Evolutionary conservation across 2,113 vertebrate species (phyloP).

Genomic region (Promerops cafer): DNA sequence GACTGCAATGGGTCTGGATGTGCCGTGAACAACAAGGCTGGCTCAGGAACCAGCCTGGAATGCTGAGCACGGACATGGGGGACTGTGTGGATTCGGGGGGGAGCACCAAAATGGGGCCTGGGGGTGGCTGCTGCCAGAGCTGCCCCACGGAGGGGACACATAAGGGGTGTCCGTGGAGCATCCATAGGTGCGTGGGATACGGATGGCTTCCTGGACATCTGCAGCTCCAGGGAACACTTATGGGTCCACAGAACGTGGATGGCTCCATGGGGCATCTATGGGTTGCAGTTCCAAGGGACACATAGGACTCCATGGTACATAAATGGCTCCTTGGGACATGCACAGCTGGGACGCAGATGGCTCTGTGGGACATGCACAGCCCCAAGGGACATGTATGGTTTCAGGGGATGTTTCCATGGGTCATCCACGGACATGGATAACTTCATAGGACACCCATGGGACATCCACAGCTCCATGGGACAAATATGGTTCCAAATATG

Average conservation of each 20-base stretch:
- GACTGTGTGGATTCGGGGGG: rapidly evolving
- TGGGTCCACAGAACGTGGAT: neutral
- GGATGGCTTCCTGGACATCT: neutral
- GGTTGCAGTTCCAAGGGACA: neutral
- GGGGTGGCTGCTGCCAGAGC: neutral
- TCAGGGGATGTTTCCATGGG: neutral
- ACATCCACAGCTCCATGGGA: neutral
- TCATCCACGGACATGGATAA: neutral
- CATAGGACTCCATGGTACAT: rapidly evolving
- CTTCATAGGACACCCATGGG: neutral
- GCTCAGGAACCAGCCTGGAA: rapidly evolving
- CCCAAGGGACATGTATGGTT: rapidly evolving
- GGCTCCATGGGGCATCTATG: neutral
- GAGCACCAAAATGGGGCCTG: neutral
- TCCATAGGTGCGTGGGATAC: rapidly evolving
- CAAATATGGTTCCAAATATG: neutral
- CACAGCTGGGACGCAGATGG: neutral
- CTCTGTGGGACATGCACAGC: neutral
- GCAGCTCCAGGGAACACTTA: neutral
- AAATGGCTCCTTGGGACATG: too few species aligned
- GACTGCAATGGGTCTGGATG: neutral
- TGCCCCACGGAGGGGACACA: rapidly evolving
- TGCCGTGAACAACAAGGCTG: neutral
- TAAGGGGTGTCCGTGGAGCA: rapidly evolving
- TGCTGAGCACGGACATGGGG: rapidly evolving